Base-by-base conservation (phyloP, 2,113 vertebrate species). In the Festucalex cinctus region DNA sequence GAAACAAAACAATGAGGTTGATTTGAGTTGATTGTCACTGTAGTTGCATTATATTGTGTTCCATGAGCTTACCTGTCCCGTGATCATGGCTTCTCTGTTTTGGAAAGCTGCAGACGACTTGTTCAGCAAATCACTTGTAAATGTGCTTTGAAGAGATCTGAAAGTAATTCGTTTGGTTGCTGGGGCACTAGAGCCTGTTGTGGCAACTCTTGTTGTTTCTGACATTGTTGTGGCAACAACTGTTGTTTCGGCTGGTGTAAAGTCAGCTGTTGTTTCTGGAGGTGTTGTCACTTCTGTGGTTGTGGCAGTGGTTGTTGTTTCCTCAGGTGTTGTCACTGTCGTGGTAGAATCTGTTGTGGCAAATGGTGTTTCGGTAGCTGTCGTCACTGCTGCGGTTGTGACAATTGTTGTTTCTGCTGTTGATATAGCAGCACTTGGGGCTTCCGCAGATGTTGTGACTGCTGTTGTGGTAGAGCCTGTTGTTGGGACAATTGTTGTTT, bases 61-160 rank as follows among this genome's bases (percentile, higher is more conserved):
- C 14, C 22, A 13, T 6, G 6, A 20, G 9, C 59, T 61, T 68
- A 78, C 75, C 5, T 62, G 51, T 20, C 0, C 3, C 2, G 22
- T 60, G 26, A 65, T 66, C 28, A 9, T 10, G 9, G 39, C 1
- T 5, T 66, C 53, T 46, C 72, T 24, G 7, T 54, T 37, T 22
- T 0, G 43, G 24, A 61, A 65, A 28, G 19, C 57, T 10, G 12
- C 0, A 24, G 75, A 72, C 8, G 63, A 22, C 13, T 19, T n/a
- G 54, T 67, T 49, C 0, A 28, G 14, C 44, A 78, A 63, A 19
- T 70, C 67, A 57, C 0, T 20, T 58, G 63, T 63, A 28, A 70
- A 74, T 22, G 36, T 70, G 5, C 6, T 59, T 1, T 0, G 16
- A 26, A 13, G 0, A n/a, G 72, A 75, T 28, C 57, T 71, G 43